Percentiles rank a stretch among this genome's conserved stretches.
phyloP scores from a whole-genome alignment of 53 echinoderm and acorn worm species.

The Echinarachnius parma region DNA sequence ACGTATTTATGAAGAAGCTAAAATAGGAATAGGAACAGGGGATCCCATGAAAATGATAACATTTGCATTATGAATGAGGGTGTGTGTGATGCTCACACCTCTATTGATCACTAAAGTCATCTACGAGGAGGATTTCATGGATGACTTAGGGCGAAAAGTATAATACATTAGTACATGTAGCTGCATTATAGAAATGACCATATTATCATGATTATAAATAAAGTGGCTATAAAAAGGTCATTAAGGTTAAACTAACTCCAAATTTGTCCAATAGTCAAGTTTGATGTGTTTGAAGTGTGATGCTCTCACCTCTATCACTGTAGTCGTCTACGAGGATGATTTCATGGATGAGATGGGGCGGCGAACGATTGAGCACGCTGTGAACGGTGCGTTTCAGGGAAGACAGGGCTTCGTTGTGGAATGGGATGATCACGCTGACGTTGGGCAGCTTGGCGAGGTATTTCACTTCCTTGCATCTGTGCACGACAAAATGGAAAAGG shows the following conservation, averaged over 20 bases:
- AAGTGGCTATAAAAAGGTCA: no score
- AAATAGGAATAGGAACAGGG: no score
- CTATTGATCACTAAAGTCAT: constrained; percentile 90
- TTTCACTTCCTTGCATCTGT: constrained; percentile 80
- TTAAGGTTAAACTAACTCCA: no score
- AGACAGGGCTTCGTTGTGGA: constrained; percentile 96
- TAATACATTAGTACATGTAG: no score
- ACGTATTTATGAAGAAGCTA: no score
- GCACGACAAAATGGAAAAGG: not conserved
- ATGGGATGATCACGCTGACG: constrained; percentile 82
- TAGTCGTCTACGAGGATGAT: constrained; percentile 91
- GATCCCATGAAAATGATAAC: no score
- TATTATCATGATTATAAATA: no score
- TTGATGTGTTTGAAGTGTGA: not conserved
- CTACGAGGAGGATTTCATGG: constrained; percentile 89
- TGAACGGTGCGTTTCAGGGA: constrained; percentile 91
- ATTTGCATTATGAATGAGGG: no score
- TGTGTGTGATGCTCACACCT: no score
- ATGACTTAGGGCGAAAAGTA: constrained; percentile 76
- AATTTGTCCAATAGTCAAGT: not conserved
- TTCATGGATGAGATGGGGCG: constrained; percentile 81
- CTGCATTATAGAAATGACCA: no score
- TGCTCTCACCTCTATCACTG: constrained; percentile 88
- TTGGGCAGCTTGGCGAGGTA: constrained; percentile 86
- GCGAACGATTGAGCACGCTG: constrained; percentile 89